These are phyloP conservation scores for Erebia ligea DNA, from an alignment of 2,888 invertebrate genomes.

Conservation along the genomic window DNA sequence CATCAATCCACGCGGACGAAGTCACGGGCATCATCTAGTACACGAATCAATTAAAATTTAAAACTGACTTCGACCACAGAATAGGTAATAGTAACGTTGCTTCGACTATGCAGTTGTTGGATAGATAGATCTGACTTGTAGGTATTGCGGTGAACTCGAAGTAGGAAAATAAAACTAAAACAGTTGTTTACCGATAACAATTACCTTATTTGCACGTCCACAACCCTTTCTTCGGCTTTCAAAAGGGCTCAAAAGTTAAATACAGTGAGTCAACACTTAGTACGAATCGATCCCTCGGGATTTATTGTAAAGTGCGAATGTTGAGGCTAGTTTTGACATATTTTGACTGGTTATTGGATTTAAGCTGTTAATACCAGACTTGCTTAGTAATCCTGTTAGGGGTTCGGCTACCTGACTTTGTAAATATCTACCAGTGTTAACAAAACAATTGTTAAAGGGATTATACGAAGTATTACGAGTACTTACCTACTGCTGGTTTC, in stretches of 20 bases:
- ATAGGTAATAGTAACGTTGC: too few species aligned
- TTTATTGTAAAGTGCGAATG: conserved; percentile 57
- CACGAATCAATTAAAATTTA: too few species aligned
- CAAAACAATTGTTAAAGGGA: background rate
- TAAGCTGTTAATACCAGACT: conserved; percentile 49
- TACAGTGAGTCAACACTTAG: conserved; percentile 47
- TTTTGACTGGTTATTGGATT: conserved; percentile 73
- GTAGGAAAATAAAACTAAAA: conserved; percentile 46
- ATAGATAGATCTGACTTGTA: too few species aligned
- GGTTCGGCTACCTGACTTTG: conserved; percentile 60
- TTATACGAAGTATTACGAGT: conserved; percentile 1
- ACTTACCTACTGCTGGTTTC: background rate
- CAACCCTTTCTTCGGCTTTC: conserved; percentile 61
- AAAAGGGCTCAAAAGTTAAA: conserved; percentile 56
- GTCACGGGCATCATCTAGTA: too few species aligned
- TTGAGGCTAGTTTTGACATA: conserved; percentile 71
- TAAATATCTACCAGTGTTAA: background rate
- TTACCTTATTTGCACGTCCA: conserved; percentile 35
- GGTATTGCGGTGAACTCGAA: background rate
- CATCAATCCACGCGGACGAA: too few species aligned
- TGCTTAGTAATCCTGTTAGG: conserved; percentile 66
- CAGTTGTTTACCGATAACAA: conserved; percentile 42
- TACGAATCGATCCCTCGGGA: conserved; percentile 57
- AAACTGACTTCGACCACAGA: too few species aligned
- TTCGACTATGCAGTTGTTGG: too few species aligned